Base-by-base conservation (phyloP, 1,140 invertebrate genomes). In the Halesus radiatus region DNA sequence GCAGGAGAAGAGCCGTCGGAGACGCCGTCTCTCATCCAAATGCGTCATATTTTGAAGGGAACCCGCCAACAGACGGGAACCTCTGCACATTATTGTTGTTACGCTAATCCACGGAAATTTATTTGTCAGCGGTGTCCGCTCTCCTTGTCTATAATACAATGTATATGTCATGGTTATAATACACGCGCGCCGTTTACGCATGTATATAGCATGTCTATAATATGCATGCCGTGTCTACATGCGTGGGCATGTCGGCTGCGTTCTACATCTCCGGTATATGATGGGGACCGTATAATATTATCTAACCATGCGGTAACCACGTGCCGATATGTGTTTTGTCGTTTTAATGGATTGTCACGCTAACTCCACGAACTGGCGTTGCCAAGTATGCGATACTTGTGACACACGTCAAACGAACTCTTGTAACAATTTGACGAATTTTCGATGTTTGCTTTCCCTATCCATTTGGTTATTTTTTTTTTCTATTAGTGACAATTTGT, bases 1-100 rank as follows among this genome's bases (percentile, higher is more conserved):
- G 80, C 85, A 90, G 76, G 93, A 94, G 53, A 94, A 94, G 84
- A 91, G 91, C 83, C 88, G 91, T 7, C 89, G 91, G 50, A 90
- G 91, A 83, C 86, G 90, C 70, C 89, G 88, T 76, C 87, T 89
- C 77, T 87, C 89, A 53, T 87, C 86, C 37, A 91, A 90, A 77
- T 93, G 92, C 84, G 85, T 85, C 53, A 84, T 92, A 82, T 88
- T 92, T 77, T 92, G 89, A 91, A 83, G 83, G 15, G 45, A 74
- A 32, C 50, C 62, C 8, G 6, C 75, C 72, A 53, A 13, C 29
- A 8, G 22, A n/a, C 23, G 37, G 37, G 10, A 60, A 54, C 26
- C 20, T 18, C 23, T 66, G 75, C 58, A 76, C 56, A 76, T 29
- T 66, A 54, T 68, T 70, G 62, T 53, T 26, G 53, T 56, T 54